phyloP scores from a whole-genome alignment of 2,888 invertebrate species.

The Oscheius onirici region DNA sequence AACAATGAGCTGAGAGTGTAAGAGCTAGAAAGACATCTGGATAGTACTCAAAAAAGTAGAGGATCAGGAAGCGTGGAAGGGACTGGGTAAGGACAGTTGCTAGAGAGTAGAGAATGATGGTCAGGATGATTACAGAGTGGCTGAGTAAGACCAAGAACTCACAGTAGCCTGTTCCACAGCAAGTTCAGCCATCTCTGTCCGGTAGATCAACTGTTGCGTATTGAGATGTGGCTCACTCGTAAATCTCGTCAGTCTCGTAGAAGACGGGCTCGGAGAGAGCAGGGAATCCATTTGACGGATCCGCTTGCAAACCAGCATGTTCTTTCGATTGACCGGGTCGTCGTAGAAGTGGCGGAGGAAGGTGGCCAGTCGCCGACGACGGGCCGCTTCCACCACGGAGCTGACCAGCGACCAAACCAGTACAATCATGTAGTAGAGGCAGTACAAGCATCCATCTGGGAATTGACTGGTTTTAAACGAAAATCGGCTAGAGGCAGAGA shows the following conservation, averaged over 20 bases:
- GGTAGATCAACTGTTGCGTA: constrained; percentile 37
- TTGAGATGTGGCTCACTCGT: constrained; percentile 47
- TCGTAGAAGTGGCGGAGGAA: constrained; percentile 44
- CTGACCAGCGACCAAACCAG: constrained; percentile 67
- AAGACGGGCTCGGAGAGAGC: constrained; percentile 5
- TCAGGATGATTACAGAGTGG: no score
- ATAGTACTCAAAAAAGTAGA: no score
- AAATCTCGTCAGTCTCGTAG: constrained; percentile 36
- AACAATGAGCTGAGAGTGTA: no score
- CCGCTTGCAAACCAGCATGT: constrained; percentile 43
- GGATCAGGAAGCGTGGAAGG: no score
- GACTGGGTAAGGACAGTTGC: no score
- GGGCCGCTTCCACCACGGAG: constrained; percentile 49
- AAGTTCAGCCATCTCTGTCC: constrained; percentile 43
- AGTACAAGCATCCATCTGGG: constrained; percentile 22
- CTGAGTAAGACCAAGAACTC: no score
- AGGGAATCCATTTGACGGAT: background rate
- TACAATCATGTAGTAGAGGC: constrained; percentile 67
- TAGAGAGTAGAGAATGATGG: no score
- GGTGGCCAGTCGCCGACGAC: constrained; percentile 45
- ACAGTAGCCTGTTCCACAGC: constrained; percentile 39
- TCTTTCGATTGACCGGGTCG: constrained; percentile 39
- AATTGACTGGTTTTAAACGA: no score
- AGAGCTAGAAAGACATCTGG: no score
- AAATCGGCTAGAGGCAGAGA: no score